phyloP scores from a whole-genome alignment of 2,888 invertebrate genomes.

The Aelia acuminata region DNA sequence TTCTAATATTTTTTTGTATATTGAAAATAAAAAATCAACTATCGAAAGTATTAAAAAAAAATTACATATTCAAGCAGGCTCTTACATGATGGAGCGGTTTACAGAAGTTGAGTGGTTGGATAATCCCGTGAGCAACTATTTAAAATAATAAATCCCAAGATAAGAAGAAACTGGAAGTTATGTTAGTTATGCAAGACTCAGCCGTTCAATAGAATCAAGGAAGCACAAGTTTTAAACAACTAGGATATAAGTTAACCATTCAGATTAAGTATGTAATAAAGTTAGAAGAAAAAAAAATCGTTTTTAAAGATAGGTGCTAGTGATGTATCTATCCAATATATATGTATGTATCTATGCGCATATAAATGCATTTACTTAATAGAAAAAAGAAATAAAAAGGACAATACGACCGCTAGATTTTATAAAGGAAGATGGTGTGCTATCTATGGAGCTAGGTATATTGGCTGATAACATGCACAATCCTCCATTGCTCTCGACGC shows the following conservation, averaged over 20 bases:
- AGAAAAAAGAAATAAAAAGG: too few species aligned
- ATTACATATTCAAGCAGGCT: not conserved
- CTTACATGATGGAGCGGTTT: not conserved
- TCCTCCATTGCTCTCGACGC: too few species aligned
- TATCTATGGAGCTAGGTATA: too few species aligned
- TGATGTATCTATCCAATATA: too few species aligned
- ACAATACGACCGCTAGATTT: too few species aligned
- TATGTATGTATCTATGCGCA: too few species aligned
- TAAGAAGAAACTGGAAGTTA: constrained; percentile 11
- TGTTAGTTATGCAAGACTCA: not conserved
- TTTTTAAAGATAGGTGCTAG: too few species aligned
- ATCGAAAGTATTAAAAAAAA: not conserved
- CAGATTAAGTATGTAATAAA: not conserved
- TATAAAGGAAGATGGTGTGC: too few species aligned
- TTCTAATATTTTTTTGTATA: too few species aligned
- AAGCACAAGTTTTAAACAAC: not conserved
- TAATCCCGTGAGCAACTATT: not conserved
- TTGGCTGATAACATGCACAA: too few species aligned
- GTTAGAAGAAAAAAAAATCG: too few species aligned
- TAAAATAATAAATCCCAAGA: not conserved
- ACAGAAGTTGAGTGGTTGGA: not conserved
- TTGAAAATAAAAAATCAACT: not conserved
- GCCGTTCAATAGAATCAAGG: not conserved
- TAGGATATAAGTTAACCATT: not conserved
- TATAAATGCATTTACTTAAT: too few species aligned